These are phyloP conservation scores for Helostoma temminkii DNA, from an alignment of 2,797 vertebrate genomes.

Conservation along the genomic window DNA sequence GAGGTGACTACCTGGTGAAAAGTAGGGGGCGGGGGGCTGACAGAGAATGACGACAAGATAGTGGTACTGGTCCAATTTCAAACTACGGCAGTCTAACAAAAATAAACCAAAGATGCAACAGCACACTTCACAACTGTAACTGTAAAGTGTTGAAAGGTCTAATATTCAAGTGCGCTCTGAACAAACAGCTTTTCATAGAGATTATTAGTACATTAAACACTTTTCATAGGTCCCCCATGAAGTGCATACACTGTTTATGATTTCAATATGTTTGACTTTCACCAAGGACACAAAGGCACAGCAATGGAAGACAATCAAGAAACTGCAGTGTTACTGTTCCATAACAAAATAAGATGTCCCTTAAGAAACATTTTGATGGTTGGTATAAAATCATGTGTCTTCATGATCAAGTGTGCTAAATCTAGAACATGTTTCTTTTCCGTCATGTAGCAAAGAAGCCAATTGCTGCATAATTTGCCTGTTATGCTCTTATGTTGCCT, in stretches of 20 bases:
- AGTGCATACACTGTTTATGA: conserved; percentile 13
- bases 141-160: not conserved
- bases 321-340: not conserved
- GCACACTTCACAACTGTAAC: not conserved
- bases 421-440: too few relatives aligned
- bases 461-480: too few relatives aligned
- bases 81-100: not conserved
- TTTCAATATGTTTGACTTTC: conserved; percentile 48
- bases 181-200: conserved; percentile 25
- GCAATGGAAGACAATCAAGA: conserved; percentile 9
- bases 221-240: conserved; percentile 9
- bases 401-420: not conserved
- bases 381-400: not conserved
- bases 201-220: conserved; percentile 44
- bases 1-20: conserved; percentile 26
- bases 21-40: conserved; percentile 10
- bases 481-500: too few relatives aligned
- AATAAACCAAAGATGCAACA: conserved; percentile 6
- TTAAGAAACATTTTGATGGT: not conserved
- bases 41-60: conserved; percentile 12
- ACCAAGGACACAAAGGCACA: conserved; percentile 22
- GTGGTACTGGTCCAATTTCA: conserved; percentile 17
- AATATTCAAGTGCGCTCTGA: conserved; percentile 14
- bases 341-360: not conserved
- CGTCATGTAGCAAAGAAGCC: too few relatives aligned